A percentile compares a stretch with the other conserved stretches of the same genome.
Evolutionary conservation across 2,888 invertebrate species (phyloP).

Genomic region (Labia minor): DNA sequence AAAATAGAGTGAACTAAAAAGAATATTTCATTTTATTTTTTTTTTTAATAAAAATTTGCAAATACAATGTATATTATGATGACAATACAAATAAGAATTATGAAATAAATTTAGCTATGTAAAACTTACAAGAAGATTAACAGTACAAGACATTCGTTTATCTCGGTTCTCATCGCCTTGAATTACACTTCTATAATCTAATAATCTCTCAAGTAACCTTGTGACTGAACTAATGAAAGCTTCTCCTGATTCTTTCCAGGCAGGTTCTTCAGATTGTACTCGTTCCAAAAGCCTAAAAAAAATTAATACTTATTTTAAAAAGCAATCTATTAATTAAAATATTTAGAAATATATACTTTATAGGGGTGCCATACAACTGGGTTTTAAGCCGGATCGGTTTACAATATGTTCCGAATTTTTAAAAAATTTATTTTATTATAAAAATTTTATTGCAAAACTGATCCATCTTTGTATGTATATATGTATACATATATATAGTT

Average conservation of each 20-base stretch:
- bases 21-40: background rate
- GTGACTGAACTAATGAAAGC: constrained; percentile 89
- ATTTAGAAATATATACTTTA: no score
- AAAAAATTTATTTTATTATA: no score
- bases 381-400: no score
- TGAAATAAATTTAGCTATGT: no score
- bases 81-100: no score
- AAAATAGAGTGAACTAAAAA: no score
- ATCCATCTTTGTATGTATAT: no score
- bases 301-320: background rate
- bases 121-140: constrained; percentile 68
- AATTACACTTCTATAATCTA: constrained; percentile 91
- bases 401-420: no score
- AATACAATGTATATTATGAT: constrained; percentile 13
- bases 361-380: no score
- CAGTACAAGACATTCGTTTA: constrained; percentile 92
- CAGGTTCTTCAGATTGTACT: constrained; percentile 71
- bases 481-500: no score
- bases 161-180: constrained; percentile 91
- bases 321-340: no score
- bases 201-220: constrained; percentile 68
- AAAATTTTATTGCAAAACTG: no score
- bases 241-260: constrained; percentile 84
- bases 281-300: constrained; percentile 63
- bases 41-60: constrained; percentile 16